Conservation (phyloP, 2,888 invertebrate genomes). For the Tinea pellionella region DNA sequence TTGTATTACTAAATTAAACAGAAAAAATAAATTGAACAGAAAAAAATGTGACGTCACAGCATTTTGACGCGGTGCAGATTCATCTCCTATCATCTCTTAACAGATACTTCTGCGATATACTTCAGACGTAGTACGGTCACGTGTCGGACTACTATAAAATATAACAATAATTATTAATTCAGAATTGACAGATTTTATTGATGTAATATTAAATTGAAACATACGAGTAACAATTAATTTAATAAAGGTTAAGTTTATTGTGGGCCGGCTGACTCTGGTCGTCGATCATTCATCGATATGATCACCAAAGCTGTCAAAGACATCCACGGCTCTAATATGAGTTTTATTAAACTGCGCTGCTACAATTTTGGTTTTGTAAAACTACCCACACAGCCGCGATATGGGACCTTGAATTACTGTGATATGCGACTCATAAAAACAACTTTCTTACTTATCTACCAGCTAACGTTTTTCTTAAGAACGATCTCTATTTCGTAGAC, state of each 20-base stretch:
- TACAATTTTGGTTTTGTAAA: constrained; percentile 60
- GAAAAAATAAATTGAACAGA: too few relatives aligned
- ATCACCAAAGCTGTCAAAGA: constrained; percentile 42
- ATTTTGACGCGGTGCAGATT: too few relatives aligned
- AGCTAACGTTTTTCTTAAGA: neutral
- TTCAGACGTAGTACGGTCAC: too few relatives aligned
- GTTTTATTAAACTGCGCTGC: constrained; percentile 56
- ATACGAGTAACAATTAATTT: constrained; percentile 6
- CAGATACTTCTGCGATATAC: too few relatives aligned
- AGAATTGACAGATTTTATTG: constrained; percentile 3
- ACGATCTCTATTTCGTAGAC: neutral
- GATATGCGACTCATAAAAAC: constrained; percentile 20
- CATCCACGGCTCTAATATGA: constrained; percentile 53
- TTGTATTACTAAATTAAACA: too few relatives aligned
- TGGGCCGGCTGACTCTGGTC: constrained; percentile 17
- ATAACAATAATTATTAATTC: neutral
- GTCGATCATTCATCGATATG: constrained; percentile 26
- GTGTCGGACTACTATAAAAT: neutral
- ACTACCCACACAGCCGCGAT: constrained; percentile 53
- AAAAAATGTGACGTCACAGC: too few relatives aligned
- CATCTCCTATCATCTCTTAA: too few relatives aligned
- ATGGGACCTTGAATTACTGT: constrained; percentile 33
- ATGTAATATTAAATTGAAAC: constrained; percentile 5
- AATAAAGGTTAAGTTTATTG: constrained; percentile 3
- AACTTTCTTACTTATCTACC: neutral